Evolutionary conservation across 2,797 vertebrate species (phyloP), one percentile per base, ranked within the genome.

Genomic region (Eospalax fontanierii): DNA sequence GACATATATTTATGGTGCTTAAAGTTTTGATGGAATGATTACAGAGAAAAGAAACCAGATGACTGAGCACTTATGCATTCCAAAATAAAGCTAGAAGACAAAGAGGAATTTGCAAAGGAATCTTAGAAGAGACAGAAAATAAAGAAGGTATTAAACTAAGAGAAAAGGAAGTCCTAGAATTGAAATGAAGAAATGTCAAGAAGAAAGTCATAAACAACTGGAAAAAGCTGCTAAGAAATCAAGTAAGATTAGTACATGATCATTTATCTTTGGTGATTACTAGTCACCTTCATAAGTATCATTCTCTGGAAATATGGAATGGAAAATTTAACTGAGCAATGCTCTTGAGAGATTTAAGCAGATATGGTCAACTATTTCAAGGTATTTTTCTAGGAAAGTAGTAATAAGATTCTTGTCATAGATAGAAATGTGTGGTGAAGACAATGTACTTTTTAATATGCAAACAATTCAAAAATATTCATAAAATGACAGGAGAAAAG

Each of bases 21-120:
- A 84, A 94, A 54, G 28, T 7, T 50, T 57, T 82, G 7, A 81
- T 14, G 12, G 1, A 86, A 14, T 85, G 24, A 70, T 65, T 75
- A 65, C 61, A 87, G n/a, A 86, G 24, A 86, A 94, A 74, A 70
- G 3, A 68, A 6, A 71, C 8, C 3, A 66, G 86, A 91, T 61
- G 7, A 89, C 28, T 91, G 18, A 92, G 2, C 10, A 15, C 38
- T 68, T 22, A 46, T 10, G 0, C 19, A 46, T 81, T 89, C 26
- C 33, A 85, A 71, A 66, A 8, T 81, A 85, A 73, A 5, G 19
- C 21, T 85, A 40, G 10, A 24, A 81, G 15, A 19, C 73, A 40
- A 91, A 89, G 54, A 81, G 16, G 54, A 70, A 71, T 7, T 70
- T 86, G n/a, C 54, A 50, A 82, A 89, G 10, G 30, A 82, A 95